phyloP scores from a whole-genome alignment of 2,888 invertebrate genomes.

The Epinotia demarniana region DNA sequence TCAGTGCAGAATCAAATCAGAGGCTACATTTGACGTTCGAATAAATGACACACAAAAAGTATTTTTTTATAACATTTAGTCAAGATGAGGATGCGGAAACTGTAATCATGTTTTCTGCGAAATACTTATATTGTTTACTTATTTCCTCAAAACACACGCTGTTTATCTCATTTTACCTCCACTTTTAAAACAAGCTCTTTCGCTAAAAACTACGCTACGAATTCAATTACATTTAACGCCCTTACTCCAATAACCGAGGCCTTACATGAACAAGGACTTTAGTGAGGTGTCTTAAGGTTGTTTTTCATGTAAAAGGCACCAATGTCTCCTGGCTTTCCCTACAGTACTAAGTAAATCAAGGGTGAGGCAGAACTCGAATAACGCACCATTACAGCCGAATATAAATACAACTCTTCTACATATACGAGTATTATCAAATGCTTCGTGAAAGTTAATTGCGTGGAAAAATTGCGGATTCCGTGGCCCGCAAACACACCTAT shows the following conservation, averaged over 20 bases:
- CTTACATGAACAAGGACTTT: background rate
- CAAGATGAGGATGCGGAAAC: background rate
- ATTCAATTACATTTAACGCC: conserved; percentile 37
- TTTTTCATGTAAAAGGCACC: background rate
- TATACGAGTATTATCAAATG: conserved; percentile 64
- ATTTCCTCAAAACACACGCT: background rate
- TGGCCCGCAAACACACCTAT: conserved; percentile 60
- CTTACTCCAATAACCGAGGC: conserved; percentile 2
- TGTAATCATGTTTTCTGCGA: background rate
- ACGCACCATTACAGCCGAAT: conserved; percentile 51
- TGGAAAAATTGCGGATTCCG: conserved; percentile 63
- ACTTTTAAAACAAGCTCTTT: conserved; percentile 2
- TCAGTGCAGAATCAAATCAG: too few relatives aligned
- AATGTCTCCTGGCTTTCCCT: conserved; percentile 38
- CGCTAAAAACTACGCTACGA: conserved; percentile 24
- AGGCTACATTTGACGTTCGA: too few relatives aligned
- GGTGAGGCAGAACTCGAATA: conserved; percentile 48
- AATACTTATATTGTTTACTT: background rate
- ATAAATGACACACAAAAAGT: too few relatives aligned
- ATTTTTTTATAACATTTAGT: too few relatives aligned
- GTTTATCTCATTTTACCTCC: background rate
- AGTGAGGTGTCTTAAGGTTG: background rate
- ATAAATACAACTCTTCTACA: conserved; percentile 58
- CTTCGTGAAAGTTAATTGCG: conserved; percentile 68
- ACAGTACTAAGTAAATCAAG: conserved; percentile 48